These are phyloP conservation scores for Holacanthus passer DNA, from an alignment of 2,113 vertebrate species.

Conservation along the genomic window DNA sequence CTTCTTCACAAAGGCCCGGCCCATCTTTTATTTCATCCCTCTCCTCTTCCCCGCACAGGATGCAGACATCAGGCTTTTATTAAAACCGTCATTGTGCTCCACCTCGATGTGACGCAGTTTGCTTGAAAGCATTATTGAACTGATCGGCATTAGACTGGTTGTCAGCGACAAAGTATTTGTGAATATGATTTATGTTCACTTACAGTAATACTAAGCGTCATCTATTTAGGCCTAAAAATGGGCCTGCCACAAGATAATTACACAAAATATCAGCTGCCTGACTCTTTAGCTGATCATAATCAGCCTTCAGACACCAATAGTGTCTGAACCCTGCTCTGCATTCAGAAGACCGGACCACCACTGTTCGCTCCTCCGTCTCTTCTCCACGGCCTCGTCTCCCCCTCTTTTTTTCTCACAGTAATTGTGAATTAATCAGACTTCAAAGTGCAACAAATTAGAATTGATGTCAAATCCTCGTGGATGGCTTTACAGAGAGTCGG, in stretches of 20 bases:
- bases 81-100: constrained; percentile 20
- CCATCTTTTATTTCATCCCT: constrained; percentile 38
- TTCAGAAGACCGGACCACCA: constrained; percentile 10
- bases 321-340: constrained; percentile 23
- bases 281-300: constrained; percentile 37
- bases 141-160: not conserved
- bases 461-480: constrained; percentile 75
- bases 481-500: constrained; percentile 60
- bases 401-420: constrained; percentile 47
- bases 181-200: constrained; percentile 17
- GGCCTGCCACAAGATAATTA: constrained; percentile 29
- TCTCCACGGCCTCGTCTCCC: constrained; percentile 1
- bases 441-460: constrained; percentile 78
- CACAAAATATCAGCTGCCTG: constrained; percentile 32
- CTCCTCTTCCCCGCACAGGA: constrained; percentile 14
- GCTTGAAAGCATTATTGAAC: constrained; percentile 1
- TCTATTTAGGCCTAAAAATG: constrained; percentile 24
- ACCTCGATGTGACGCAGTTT: constrained; percentile 11
- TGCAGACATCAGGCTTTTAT: constrained; percentile 47
- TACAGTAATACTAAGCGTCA: constrained; percentile 12
- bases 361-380: constrained; percentile 26
- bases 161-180: constrained; percentile 4
- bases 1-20: constrained; percentile 37
- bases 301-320: constrained; percentile 23
- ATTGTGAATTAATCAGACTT: constrained; percentile 80